Evolutionary conservation across 2,113 vertebrate genomes (phyloP), one percentile per base, ranked within the genome.

Genomic region (Cyanoramphus novaezelandiae): DNA sequence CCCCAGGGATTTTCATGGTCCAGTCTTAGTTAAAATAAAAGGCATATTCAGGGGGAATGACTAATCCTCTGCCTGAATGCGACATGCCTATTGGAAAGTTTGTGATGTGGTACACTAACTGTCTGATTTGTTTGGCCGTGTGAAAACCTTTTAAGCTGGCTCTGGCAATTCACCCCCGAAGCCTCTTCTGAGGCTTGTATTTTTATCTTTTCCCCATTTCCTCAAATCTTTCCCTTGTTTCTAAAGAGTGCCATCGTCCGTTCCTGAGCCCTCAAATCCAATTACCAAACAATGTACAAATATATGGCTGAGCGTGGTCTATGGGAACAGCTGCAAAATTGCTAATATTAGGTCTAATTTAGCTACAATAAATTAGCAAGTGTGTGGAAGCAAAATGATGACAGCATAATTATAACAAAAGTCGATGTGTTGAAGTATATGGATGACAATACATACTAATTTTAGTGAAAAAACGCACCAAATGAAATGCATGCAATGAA

Each of bases 301-400:
- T 98, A 97, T 93, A 98, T 80, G 75, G 93, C 96, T 94, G 68
- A 95, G 94, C 92, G 29, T 94, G 92, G 95, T 97, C 98, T 97
- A 97, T 98, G 97, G 95, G 95, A 98, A 98, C 98, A 98, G 98
- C 98, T 98, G 98, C 98, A 98, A 98, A 98, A 98, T 98, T 98
- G 98, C 97, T 98, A 98, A 98, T 98, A 98, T 98, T 98, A 98
- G 97, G 97, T 98, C 98, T 98, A 98, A 98, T 98, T 98, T 98
- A 98, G 98, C 97, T 96, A 97, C 98, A 98, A 98, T 98, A 98
- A 98, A 98, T 98, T 98, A 98, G 97, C 97, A 97, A 98, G 98
- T 98, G 97, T 98, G 98, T 97, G 97, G 98, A 98, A 98, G 98
- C 97, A 96, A 97, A 96, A 97, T 97, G 97, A 98, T 98, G 98